phyloP scores from a whole-genome alignment of 2,113 vertebrate genomes.

The Gymnarchus niloticus region DNA sequence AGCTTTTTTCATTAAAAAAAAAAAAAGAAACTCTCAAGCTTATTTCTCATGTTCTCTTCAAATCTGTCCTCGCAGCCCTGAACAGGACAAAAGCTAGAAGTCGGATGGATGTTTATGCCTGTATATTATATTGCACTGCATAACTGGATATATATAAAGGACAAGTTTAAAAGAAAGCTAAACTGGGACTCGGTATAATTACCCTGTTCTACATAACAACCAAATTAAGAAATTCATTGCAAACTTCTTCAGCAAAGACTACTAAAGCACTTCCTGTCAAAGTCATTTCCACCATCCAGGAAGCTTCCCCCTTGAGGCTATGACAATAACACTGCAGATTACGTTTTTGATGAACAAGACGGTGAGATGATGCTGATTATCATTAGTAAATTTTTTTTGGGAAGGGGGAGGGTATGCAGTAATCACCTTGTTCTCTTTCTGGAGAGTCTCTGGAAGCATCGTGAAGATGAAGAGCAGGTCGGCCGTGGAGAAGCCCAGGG shows the following conservation, averaged over 20 bases:
- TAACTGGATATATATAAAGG: background rate
- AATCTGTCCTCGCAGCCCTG: too few relatives aligned
- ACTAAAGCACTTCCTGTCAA: background rate
- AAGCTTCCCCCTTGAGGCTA: too few relatives aligned
- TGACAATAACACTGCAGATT: too few relatives aligned
- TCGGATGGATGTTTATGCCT: background rate
- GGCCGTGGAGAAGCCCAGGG: slow-evolving; percentile 66
- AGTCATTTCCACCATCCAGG: too few relatives aligned
- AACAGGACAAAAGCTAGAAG: too few relatives aligned
- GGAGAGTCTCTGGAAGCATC: slow-evolving; percentile 83
- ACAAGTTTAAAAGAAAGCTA: background rate
- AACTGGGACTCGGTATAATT: background rate
- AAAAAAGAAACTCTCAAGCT: background rate
- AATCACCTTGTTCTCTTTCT: slow-evolving; percentile 71
- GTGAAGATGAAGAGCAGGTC: slow-evolving; percentile 80
- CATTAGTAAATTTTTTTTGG: too few relatives aligned
- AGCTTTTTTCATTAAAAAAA: too few relatives aligned
- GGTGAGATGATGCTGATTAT: too few relatives aligned
- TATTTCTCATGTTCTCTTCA: background rate
- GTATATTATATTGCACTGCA: background rate
- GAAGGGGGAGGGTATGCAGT: background rate
- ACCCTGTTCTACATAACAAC: background rate
- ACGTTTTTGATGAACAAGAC: too few relatives aligned
- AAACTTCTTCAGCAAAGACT: background rate
- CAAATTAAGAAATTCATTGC: background rate